A percentile compares a stretch with the other conserved stretches of the same genome.
phyloP scores from a whole-genome alignment of 2,797 vertebrate species.

The Enteromius thamalakanensis region DNA sequence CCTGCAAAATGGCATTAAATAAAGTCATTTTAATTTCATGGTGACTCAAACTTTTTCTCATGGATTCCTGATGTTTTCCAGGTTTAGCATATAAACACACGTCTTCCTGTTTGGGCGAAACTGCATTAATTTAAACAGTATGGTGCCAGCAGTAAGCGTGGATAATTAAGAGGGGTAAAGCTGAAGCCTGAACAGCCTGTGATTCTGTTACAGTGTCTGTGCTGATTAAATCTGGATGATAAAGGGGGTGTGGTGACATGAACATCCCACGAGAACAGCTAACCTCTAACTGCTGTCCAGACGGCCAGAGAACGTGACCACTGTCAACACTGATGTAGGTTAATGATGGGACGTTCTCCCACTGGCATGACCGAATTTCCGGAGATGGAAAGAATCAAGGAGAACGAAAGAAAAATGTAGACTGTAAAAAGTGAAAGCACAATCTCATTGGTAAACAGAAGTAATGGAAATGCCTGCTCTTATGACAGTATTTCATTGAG shows the following conservation, averaged over 20 bases:
- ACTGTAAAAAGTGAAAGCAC: neutral
- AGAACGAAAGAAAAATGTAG: neutral
- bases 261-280: slow-evolving; percentile 3
- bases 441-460: slow-evolving; percentile 19
- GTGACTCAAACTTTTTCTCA: neutral
- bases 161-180: slow-evolving; percentile 3
- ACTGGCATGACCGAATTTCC: slow-evolving; percentile 10
- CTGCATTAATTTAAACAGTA: neutral
- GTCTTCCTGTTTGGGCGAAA: slow-evolving; percentile 9
- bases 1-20: neutral
- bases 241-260: slow-evolving; percentile 34
- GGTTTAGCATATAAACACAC: neutral
- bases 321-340: neutral
- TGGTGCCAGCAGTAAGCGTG: neutral
- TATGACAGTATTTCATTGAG: neutral
- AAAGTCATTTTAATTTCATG: neutral
- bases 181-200: neutral
- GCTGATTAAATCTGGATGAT: slow-evolving; percentile 41
- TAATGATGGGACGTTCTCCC: slow-evolving; percentile 32
- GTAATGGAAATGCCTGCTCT: neutral
- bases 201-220: neutral
- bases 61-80: neutral
- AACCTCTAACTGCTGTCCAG: neutral
- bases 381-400: neutral
- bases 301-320: slow-evolving; percentile 1